Percentiles rank a stretch among this genome's conserved stretches.
Conservation (phyloP, 2,113 vertebrate species). For the Platanista minor region DNA sequence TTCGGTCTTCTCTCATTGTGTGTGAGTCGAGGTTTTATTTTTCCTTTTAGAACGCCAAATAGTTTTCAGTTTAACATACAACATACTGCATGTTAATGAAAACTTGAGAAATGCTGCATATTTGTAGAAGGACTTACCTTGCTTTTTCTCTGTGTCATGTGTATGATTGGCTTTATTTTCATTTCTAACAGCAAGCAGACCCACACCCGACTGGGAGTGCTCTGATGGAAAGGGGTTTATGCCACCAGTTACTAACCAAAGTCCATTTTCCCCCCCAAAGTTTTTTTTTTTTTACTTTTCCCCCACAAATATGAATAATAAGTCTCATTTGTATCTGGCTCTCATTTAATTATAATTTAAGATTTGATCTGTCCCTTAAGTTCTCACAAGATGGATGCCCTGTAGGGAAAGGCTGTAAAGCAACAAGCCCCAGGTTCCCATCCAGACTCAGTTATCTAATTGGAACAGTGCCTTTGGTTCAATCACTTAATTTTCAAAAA, state of each 20-base stretch:
- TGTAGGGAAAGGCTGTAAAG: neutral
- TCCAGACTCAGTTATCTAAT: neutral
- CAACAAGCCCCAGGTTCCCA: neutral
- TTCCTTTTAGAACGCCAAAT: neutral
- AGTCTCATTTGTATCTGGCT: neutral
- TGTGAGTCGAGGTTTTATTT: neutral
- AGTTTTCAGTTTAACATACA: neutral
- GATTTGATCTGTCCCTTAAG: neutral
- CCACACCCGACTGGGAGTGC: neutral
- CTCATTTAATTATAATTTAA: neutral
- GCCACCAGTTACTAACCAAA: neutral
- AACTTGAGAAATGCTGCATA: neutral
- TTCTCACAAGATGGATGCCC: neutral
- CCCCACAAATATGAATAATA: neutral
- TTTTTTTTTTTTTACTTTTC: no score
- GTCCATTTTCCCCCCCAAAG: accelerated
- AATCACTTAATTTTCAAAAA: neutral
- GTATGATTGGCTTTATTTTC: neutral
- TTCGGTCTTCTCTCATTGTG: neutral
- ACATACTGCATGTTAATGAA: neutral
- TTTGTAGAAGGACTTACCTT: neutral
- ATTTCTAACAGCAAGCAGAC: neutral
- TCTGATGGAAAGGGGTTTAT: neutral
- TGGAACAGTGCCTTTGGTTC: neutral
- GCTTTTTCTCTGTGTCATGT: neutral